Conservation (phyloP, 1,140 invertebrate species). For the Trachelipus rathkii region DNA sequence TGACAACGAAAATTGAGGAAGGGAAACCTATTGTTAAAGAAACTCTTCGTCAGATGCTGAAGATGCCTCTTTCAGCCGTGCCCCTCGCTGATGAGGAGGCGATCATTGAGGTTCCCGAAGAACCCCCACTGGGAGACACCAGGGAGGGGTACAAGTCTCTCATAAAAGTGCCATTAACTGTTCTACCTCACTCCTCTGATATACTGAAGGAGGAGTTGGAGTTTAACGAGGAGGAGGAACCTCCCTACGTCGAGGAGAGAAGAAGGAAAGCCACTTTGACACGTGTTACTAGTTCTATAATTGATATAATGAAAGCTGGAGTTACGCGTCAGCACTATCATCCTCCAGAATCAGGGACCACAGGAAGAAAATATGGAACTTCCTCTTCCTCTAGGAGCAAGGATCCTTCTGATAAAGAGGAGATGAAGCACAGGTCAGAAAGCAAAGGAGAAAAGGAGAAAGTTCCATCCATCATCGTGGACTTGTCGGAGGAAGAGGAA, state of each 20-base stretch:
- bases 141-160: slow-evolving; percentile 30
- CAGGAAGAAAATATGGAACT: background rate
- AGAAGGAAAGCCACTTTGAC: too few relatives aligned
- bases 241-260: too few relatives aligned
- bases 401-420: slow-evolving; percentile 29
- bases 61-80: slow-evolving; percentile 37
- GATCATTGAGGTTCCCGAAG: background rate
- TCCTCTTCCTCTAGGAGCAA: slow-evolving; percentile 30
- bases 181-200: slow-evolving; percentile 10
- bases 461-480: slow-evolving; percentile 34
- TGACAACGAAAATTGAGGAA: slow-evolving; percentile 37
- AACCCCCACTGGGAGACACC: slow-evolving; percentile 14
- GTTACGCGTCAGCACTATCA: background rate
- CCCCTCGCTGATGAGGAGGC: slow-evolving; percentile 28
- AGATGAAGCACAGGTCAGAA: slow-evolving; percentile 7
- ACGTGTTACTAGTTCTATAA: background rate
- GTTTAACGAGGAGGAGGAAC: too few relatives aligned
- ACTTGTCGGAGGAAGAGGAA: slow-evolving; percentile 37
- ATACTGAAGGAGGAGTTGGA: background rate
- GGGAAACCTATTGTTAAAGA: slow-evolving; percentile 32
- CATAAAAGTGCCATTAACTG: slow-evolving; percentile 23
- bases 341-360: background rate
- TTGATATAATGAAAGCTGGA: slow-evolving; percentile 14
- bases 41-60: slow-evolving; percentile 37
- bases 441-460: slow-evolving; percentile 30